These are phyloP conservation scores for Nematolebias whitei DNA, from an alignment of 2,113 vertebrate species.

Conservation along the genomic window DNA sequence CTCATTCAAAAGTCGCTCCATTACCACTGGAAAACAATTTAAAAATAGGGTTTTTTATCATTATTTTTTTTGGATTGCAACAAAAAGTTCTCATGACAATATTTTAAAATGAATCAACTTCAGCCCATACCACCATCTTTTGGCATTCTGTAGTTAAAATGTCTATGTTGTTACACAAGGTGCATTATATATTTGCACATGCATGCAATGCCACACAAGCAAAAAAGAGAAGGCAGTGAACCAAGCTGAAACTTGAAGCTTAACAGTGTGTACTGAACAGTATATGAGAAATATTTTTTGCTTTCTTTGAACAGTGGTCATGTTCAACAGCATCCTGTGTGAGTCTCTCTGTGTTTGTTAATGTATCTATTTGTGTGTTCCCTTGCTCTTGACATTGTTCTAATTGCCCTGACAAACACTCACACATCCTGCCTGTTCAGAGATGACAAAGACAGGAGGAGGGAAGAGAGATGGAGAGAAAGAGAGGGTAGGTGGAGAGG, in stretches of 20 bases:
- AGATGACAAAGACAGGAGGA: slow-evolving; percentile 35
- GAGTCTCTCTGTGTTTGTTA: neutral
- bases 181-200: slow-evolving; percentile 12
- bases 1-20: slow-evolving; percentile 93
- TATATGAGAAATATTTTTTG: neutral
- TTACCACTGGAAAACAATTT: slow-evolving; percentile 69
- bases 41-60: slow-evolving; percentile 4
- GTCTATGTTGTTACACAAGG: slow-evolving; percentile 4
- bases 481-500: slow-evolving; percentile 32
- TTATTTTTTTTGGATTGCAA: neutral
- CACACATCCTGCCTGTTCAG: slow-evolving; percentile 66
- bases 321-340: slow-evolving; percentile 47
- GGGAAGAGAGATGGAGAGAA: slow-evolving; percentile 17
- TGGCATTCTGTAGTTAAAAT: slow-evolving; percentile 7
- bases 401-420: slow-evolving; percentile 61
- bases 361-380: slow-evolving; percentile 11
- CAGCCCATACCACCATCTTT: neutral
- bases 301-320: slow-evolving; percentile 42
- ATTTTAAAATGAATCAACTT: neutral
- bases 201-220: slow-evolving; percentile 1
- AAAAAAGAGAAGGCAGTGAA: slow-evolving; percentile 25
- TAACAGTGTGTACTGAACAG: no score
- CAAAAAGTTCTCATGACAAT: neutral
- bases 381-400: slow-evolving; percentile 67
- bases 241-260: slow-evolving; percentile 36